Conservation (phyloP, 2,797 vertebrate genomes). For the Ctenopoma kingsleyae region DNA sequence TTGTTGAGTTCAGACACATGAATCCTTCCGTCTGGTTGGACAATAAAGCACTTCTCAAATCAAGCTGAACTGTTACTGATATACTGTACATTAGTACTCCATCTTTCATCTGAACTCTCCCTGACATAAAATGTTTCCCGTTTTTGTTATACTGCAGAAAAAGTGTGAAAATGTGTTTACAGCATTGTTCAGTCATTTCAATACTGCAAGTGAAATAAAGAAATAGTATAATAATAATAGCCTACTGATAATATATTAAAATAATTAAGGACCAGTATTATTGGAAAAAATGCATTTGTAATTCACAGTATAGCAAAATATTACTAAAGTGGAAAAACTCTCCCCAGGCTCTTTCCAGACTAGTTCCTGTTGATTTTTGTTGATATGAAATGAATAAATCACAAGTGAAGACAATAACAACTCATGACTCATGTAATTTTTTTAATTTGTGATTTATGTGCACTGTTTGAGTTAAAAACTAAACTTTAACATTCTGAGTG, state of each 20-base stretch:
- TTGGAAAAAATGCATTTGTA: conserved; percentile 5
- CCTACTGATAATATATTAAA: neutral
- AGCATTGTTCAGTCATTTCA: neutral
- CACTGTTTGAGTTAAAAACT: conserved; percentile 76
- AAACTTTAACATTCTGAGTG: conserved; percentile 72
- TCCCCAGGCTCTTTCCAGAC: neutral
- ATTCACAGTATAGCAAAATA: conserved; percentile 38
- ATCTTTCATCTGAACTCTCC: conserved; percentile 25
- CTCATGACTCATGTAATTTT: conserved; percentile 39
- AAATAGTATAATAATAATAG: neutral
- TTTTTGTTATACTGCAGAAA: conserved; percentile 12
- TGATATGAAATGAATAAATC: conserved; percentile 30
- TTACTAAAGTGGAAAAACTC: neutral
- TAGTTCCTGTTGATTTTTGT: conserved; percentile 19
- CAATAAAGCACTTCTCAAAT: conserved; percentile 38
- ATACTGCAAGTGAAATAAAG: neutral
- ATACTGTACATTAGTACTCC: conserved; percentile 23
- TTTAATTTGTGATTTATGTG: conserved; percentile 82
- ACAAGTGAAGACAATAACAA: conserved; percentile 51
- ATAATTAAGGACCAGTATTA: conserved; percentile 7
- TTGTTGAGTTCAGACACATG: conserved; percentile 17
- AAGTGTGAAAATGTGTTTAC: neutral
- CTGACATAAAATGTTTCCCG: neutral
- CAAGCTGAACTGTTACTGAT: conserved; percentile 37
- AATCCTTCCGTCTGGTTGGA: conserved; percentile 46